Conservation (phyloP, 2,888 invertebrate species). For the Nesidiocoris tenuis region DNA sequence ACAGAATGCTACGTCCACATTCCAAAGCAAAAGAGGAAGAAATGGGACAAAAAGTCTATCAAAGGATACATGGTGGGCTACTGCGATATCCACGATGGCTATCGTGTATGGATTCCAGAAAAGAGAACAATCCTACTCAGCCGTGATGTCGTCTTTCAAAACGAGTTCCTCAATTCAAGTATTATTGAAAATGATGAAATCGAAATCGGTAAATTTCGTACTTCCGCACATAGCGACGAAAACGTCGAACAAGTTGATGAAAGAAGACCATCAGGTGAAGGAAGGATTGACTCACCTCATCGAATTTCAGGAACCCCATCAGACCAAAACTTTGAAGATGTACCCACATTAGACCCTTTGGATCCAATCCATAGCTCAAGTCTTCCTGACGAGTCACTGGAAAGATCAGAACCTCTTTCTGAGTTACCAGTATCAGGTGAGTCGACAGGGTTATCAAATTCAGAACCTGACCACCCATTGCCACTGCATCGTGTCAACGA, state of each 20-base stretch:
- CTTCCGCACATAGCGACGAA: too few relatives aligned
- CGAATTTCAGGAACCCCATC: too few relatives aligned
- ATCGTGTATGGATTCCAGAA: background rate
- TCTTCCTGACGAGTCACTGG: background rate
- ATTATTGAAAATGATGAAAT: background rate
- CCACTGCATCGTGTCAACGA: background rate
- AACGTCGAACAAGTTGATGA: background rate
- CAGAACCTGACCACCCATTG: background rate
- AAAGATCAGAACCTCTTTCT: background rate
- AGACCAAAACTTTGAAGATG: background rate
- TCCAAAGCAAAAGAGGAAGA: background rate
- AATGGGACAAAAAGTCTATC: background rate
- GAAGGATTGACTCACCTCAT: background rate
- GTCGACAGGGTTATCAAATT: too few relatives aligned
- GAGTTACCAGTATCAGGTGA: too few relatives aligned
- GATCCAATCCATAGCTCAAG: background rate
- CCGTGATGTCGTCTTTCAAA: background rate
- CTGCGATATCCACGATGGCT: background rate
- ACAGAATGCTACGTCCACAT: background rate
- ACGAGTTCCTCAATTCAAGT: background rate
- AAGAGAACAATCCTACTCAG: background rate
- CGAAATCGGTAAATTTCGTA: background rate
- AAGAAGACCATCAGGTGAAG: background rate
- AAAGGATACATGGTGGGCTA: background rate
- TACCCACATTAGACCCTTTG: too few relatives aligned